Conservation (phyloP, 2,888 invertebrate species). For the Sphaeridia pumilis region DNA sequence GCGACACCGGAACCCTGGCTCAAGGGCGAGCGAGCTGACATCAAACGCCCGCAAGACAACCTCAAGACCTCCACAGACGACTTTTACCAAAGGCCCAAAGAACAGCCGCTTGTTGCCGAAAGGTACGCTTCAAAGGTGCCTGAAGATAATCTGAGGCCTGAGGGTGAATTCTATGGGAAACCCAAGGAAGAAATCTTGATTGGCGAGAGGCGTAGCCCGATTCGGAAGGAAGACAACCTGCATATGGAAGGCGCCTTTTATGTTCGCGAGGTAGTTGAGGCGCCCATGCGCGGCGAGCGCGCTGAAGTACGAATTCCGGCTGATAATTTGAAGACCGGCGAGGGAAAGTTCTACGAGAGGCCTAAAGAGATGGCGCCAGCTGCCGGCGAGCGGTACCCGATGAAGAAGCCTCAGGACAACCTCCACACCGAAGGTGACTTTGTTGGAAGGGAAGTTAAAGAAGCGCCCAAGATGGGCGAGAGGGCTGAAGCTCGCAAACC, state of each 20-base stretch:
- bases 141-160: slow-evolving; percentile 47
- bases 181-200: slow-evolving; percentile 33
- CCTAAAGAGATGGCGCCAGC: slow-evolving; percentile 44
- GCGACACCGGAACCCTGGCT: slow-evolving; percentile 35
- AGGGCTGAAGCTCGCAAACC: slow-evolving; percentile 40
- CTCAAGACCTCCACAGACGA: slow-evolving; percentile 42
- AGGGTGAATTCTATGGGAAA: slow-evolving; percentile 39
- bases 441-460: slow-evolving; percentile 42
- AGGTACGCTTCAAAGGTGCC: slow-evolving; percentile 1
- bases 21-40: slow-evolving; percentile 22
- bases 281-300: slow-evolving; percentile 14
- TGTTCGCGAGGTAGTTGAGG: slow-evolving; percentile 32
- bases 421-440: slow-evolving; percentile 38
- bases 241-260: slow-evolving; percentile 40
- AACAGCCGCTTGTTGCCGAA: slow-evolving; percentile 44
- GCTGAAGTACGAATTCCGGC: slow-evolving; percentile 42
- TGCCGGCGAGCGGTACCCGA: slow-evolving; percentile 35
- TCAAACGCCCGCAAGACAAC: slow-evolving; percentile 45
- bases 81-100: slow-evolving; percentile 42
- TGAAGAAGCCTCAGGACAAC: slow-evolving; percentile 39
- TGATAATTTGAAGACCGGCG: slow-evolving; percentile 48
- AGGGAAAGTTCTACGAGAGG: slow-evolving; percentile 38
- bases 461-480: slow-evolving; percentile 41
- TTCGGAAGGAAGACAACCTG: slow-evolving; percentile 43
- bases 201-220: slow-evolving; percentile 40